Base-by-base conservation (phyloP, 2,113 vertebrate genomes). In the Orthochromis malagaraziensis region DNA sequence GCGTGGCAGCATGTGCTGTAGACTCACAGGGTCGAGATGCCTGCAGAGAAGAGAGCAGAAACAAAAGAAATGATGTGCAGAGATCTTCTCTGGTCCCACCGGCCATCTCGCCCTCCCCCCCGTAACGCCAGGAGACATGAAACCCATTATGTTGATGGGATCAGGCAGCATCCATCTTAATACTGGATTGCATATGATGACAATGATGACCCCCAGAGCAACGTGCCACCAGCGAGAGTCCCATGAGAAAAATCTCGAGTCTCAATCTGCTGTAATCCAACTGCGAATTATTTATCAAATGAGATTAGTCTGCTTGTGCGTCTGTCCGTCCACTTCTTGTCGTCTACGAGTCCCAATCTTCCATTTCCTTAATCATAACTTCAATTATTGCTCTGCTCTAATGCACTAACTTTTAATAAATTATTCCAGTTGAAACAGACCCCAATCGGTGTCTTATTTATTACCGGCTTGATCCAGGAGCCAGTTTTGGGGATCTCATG, bases 91-190 rank as follows among this genome's bases (percentile, higher is more conserved):
- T 17, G 63, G 63, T 29, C 81, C 84, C 60, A 26, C 21, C 79
- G 10, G 21, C 42, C 24, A 7, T 17, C 49, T 49, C 24, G 17
- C 55, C 70, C 17, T 1, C 7, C n/a, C 5, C 40, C 3, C 40
- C 1, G 7, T 3, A 77, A 82, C 19, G 88, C 88, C 89, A 91
- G 85, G 9, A 93, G 89, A 87, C 84, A 92, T 91, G 88, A 92
- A 89, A 93, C 70, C 93, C 87, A 91, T 93, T 92, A 93, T 92
- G 79, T 40, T 93, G 91, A 95, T 93, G 87, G 89, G 82, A 93
- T 90, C 85, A 55, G 90, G 92, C 92, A 95, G 92, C 87, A 88
- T 89, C 89, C 84, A 83, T 93, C 92, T 91, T 91, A 84, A 87
- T 85, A 35, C 51, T 84, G 86, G 90, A 16, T 42, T 79, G 83